Evolutionary conservation across 2,113 vertebrate species (phyloP).

Genomic region (Nesogale talazaci): DNA sequence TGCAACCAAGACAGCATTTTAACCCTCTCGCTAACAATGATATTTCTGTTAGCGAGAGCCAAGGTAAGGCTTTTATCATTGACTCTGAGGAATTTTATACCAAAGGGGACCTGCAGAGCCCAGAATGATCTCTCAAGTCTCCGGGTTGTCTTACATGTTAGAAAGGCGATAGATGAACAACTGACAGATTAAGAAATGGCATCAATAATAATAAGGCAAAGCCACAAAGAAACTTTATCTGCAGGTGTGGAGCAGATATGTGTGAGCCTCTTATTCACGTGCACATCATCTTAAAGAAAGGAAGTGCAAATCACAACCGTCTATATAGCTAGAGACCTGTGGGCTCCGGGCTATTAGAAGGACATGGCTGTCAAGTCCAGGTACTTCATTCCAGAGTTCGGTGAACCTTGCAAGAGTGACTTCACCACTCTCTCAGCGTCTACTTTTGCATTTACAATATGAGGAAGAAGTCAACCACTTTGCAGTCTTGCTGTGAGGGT

Average conservation of each 20-base stretch:
- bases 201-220: slow-evolving; percentile 53
- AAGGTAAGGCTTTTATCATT: slow-evolving; percentile 62
- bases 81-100: slow-evolving; percentile 67
- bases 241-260: background rate
- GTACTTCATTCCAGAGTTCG: background rate
- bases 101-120: slow-evolving; percentile 74
- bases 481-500: background rate
- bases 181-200: background rate
- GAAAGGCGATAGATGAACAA: background rate
- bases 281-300: slow-evolving; percentile 11
- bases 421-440: background rate
- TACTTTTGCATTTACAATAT: background rate
- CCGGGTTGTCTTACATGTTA: background rate
- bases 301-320: background rate
- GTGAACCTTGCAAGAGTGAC: background rate
- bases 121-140: slow-evolving; percentile 51
- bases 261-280: slow-evolving; percentile 9
- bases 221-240: background rate
- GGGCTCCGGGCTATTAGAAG: background rate
- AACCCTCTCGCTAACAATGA: slow-evolving; percentile 74
- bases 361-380: background rate
- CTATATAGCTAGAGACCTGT: background rate
- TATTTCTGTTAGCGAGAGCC: slow-evolving; percentile 75
- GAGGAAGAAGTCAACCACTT: background rate
- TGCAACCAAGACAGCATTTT: slow-evolving; percentile 74